These are phyloP conservation scores for Haliclystus octoradiatus DNA, from an alignment of 30 jellyfish, hydroid and myxozoan species.

Conservation along the genomic window DNA sequence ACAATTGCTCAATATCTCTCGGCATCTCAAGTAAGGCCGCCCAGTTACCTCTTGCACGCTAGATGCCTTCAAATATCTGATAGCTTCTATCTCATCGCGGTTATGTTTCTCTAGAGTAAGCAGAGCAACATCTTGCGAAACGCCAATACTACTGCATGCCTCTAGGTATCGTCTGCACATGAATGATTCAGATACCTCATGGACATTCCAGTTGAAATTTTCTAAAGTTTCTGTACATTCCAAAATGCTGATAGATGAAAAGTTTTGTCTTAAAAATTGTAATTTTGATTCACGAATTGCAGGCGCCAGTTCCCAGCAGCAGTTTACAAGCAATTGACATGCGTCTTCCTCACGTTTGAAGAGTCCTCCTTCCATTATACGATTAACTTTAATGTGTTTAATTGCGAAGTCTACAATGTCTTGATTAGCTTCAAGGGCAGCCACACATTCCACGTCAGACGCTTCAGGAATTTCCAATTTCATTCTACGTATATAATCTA, in stretches of 20 bases:
- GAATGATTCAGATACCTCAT: neutral
- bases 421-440: neutral
- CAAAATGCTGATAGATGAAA: neutral
- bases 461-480: neutral
- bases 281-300: neutral
- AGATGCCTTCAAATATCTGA: conserved; percentile 27
- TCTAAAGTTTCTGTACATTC: neutral
- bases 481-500: neutral
- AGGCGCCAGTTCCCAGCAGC: neutral
- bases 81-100: conserved; percentile 16
- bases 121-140: neutral
- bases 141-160: neutral
- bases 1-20: conserved; percentile 32
- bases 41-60: conserved; percentile 75
- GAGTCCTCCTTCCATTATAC: neutral
- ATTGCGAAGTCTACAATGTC: neutral
- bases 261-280: neutral
- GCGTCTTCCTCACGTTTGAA: neutral
- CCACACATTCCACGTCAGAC: neutral
- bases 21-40: conserved; percentile 45
- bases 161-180: neutral
- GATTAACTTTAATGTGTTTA: neutral
- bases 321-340: neutral
- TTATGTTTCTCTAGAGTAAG: neutral
- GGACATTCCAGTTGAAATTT: neutral